These are phyloP conservation scores for Brachionus koreanus DNA, from an alignment of 1,140 invertebrate genomes.

Conservation along the genomic window DNA sequence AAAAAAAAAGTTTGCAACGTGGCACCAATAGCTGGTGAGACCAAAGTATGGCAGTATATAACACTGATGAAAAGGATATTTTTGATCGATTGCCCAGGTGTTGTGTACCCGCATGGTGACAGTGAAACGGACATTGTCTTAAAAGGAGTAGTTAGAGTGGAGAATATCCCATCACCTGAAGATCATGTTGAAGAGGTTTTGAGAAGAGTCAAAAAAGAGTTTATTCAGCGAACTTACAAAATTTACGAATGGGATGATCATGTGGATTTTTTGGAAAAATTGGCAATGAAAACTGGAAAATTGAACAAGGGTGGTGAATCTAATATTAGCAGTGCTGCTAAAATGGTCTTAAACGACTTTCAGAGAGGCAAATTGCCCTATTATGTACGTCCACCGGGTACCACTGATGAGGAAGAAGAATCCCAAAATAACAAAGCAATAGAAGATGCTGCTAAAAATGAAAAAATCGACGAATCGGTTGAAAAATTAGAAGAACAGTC, in stretches of 20 bases:
- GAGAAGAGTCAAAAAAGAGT: slow-evolving; percentile 79
- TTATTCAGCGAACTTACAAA: slow-evolving; percentile 85
- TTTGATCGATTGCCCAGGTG: slow-evolving; percentile 96
- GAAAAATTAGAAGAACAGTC: not conserved
- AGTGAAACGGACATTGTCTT: slow-evolving; percentile 89
- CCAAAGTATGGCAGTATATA: slow-evolving; percentile 93
- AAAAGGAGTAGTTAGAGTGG: slow-evolving; percentile 76
- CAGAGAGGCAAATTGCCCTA: slow-evolving; percentile 94
- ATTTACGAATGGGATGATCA: slow-evolving; percentile 72
- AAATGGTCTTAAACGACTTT: slow-evolving; percentile 97
- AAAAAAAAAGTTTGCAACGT: slow-evolving; percentile 96
- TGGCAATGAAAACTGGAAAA: slow-evolving; percentile 79
- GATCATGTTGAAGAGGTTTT: slow-evolving; percentile 85
- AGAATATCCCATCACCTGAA: slow-evolving; percentile 86
- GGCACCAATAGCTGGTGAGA: slow-evolving; percentile 97
- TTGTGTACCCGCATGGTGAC: slow-evolving; percentile 75
- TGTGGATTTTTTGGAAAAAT: slow-evolving; percentile 85
- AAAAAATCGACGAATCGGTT: not conserved
- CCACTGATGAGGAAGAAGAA: not conserved
- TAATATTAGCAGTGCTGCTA: slow-evolving; percentile 77
- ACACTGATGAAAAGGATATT: slow-evolving; percentile 95
- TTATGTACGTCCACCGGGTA: slow-evolving; percentile 61
- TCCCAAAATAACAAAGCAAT: not conserved
- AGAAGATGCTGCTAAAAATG: not conserved
- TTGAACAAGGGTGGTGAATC: slow-evolving; percentile 92